phyloP scores from a whole-genome alignment of 2,888 invertebrate species.

The Lepidocyrtoides sp. region DNA sequence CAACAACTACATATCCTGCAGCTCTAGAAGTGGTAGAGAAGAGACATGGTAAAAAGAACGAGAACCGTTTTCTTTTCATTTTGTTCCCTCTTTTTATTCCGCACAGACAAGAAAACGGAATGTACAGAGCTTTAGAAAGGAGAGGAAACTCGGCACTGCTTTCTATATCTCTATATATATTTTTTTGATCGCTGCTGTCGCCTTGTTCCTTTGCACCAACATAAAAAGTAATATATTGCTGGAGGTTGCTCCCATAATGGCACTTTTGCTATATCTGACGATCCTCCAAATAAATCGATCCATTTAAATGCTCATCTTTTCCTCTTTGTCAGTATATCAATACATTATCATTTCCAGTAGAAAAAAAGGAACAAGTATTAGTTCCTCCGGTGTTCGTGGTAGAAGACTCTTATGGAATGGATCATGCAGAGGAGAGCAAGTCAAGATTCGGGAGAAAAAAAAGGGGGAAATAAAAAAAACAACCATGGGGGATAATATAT shows the following conservation, averaged over 20 bases:
- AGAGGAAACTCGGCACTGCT: conserved; percentile 47
- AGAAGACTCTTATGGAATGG: conserved; percentile 1
- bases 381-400: background rate
- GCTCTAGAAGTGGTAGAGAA: background rate
- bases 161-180: background rate
- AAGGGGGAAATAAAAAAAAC: background rate
- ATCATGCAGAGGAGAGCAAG: background rate
- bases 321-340: conserved; percentile 76
- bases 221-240: conserved; percentile 67
- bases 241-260: conserved; percentile 81
- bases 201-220: conserved; percentile 1
- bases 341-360: conserved; percentile 57
- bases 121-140: background rate
- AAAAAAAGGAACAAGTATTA: background rate
- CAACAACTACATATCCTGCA: conserved; percentile 35
- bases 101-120: background rate
- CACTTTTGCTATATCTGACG: conserved; percentile 82
- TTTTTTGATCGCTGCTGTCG: too few relatives aligned
- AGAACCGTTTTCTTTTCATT: background rate
- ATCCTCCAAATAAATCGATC: conserved; percentile 82
- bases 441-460: background rate
- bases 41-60: background rate
- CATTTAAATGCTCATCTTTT: conserved; percentile 84
- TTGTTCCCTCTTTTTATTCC: too few relatives aligned
- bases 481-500: background rate